phyloP scores from a whole-genome alignment of 2,797 vertebrate species.

The Emydoidea blandingii region DNA sequence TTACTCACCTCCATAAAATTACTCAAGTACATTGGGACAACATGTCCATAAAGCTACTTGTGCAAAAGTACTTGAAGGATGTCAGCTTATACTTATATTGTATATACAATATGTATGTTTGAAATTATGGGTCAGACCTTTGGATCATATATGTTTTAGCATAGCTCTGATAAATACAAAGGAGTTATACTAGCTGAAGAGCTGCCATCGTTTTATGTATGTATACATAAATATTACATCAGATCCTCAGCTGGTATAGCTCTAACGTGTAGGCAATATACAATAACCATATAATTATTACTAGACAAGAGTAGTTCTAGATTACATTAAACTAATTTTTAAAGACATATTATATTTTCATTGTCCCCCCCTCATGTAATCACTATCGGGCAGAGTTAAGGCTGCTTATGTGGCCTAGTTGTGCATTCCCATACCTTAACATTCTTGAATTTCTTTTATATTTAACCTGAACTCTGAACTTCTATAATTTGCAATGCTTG shows the following conservation, averaged over 20 bases:
- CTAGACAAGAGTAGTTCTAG: background rate
- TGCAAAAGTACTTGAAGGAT: background rate
- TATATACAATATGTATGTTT: background rate
- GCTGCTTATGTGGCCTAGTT: background rate
- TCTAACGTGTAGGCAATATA: background rate
- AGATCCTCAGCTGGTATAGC: background rate
- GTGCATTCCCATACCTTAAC: accelerated
- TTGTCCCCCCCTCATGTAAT: background rate
- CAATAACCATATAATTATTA: background rate
- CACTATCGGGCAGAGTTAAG: background rate
- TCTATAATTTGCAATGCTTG: background rate
- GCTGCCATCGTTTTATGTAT: background rate
- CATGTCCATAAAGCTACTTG: background rate
- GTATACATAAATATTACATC: background rate
- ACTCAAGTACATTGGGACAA: background rate
- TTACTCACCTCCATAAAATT: background rate
- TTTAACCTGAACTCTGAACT: background rate
- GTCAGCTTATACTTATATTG: background rate
- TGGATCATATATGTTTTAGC: background rate
- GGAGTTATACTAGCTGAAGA: background rate
- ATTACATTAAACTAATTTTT: background rate
- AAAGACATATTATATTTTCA: background rate
- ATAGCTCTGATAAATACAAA: background rate
- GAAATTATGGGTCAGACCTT: background rate
- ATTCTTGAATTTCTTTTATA: background rate